Base-by-base conservation (phyloP, 2,113 vertebrate species). In the Tupaia chinensis region DNA sequence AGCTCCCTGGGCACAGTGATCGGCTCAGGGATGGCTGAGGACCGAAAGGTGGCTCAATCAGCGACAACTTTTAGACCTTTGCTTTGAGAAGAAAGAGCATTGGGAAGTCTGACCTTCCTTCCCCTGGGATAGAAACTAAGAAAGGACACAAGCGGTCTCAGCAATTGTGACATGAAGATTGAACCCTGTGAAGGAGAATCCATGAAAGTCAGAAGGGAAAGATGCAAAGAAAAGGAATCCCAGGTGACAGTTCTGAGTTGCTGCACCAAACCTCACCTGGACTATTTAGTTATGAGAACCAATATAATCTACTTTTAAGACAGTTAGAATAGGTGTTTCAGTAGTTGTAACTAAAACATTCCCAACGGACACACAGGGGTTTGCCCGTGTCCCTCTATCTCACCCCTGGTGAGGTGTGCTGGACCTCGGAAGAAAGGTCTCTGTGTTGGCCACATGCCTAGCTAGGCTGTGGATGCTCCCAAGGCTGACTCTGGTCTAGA, bases 241-340 rank as follows among this genome's bases (percentile, higher is more conserved):
- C 14, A 73, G 74, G 61, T 16, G 77, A 34, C 12, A 29, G 25
- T 65, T 84, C 70, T 69, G 34, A 77, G 79, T 44, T 66, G 72
- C 87, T 85, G 54, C 83, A 81, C 87, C 76, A 54, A 78, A 78
- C 94, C 10, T 87, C 6, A 25, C 84, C 95, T 56, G 73, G 10
- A 78, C 66, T 73, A 29, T 23, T 68, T 76, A 68, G 68, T 58
- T 65, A 54, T 17, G 20, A 1, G 32, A 93, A 53, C 58, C 14
- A 44, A 9, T 58, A 72, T 87, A 74, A 44, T 60, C 25, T 77
- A 3, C 58, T 85, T 89, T 88, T 81, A 69, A 91, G 56, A 76
- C 7, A 23, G 17, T 63, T 54, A 32, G 53, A 65, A 60, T 14
- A 86, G 19, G 16, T 69, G 27, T 32, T 61, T 77, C 80, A 34